Evolutionary conservation across 2,888 invertebrate species (phyloP).

Genomic region (Mechanitis mazaeus): DNA sequence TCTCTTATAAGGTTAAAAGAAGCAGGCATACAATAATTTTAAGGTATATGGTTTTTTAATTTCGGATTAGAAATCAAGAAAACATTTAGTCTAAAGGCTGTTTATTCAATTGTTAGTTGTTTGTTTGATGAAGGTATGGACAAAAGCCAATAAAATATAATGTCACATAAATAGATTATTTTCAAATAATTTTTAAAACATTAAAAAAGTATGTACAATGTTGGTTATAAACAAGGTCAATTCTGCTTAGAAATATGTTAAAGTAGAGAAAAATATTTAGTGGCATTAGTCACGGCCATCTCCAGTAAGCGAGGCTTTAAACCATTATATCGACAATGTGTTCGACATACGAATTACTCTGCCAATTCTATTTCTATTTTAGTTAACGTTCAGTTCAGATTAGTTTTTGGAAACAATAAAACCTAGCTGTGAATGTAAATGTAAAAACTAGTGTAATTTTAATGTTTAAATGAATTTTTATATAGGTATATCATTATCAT

Average conservation of each 20-base stretch:
- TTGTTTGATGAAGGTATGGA: too few relatives aligned
- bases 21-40: too few relatives aligned
- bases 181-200: background rate
- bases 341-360: constrained; percentile 58
- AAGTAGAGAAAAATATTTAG: constrained; percentile 53
- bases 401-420: constrained; percentile 58
- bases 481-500: too few relatives aligned
- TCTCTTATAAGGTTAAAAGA: too few relatives aligned
- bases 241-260: constrained; percentile 29
- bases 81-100: too few relatives aligned
- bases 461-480: too few relatives aligned
- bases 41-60: too few relatives aligned
- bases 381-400: constrained; percentile 55
- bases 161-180: too few relatives aligned
- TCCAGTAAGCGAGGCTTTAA: constrained; percentile 40
- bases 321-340: constrained; percentile 62
- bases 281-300: constrained; percentile 55
- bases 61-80: too few relatives aligned
- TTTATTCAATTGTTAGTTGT: too few relatives aligned
- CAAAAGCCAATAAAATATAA: too few relatives aligned
- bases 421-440: constrained; percentile 29
- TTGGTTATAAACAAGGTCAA: background rate
- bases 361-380: constrained; percentile 61
- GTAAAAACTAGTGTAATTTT: too few relatives aligned
- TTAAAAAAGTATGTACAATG: background rate